Evolutionary conservation across 2,888 invertebrate genomes (phyloP), one percentile per base, ranked within the genome.

Genomic region (Pilophorus perplexus): DNA sequence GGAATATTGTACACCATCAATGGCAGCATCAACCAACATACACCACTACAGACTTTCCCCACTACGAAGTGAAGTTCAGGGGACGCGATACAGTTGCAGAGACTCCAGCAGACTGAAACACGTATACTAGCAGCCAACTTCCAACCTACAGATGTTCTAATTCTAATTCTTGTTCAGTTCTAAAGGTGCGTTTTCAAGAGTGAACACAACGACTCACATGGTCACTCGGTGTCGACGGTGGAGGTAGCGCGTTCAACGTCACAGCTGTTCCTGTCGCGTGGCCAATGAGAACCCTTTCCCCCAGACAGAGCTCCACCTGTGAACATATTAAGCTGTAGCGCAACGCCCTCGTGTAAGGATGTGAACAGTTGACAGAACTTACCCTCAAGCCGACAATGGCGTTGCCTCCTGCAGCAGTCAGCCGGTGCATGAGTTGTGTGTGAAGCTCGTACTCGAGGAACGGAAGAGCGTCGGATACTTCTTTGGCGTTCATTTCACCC

Each of bases 381-480:
- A 84, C 82, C 75, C 86, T 87, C 5, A 97, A 80, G 0, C 91
- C 90, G 79, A 96, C 96, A 62, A 96, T 80, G 3, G 93, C 90
- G 80, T 97, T 98, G 85, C 96, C 95, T 5, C 94, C 95, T 78
- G 92, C 92, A 71, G 95, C 89, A 77, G 90, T 86, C 2, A 97
- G 79, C 76, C 95, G 96, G 75, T 93, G 93, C 1, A 95, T 83
- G 37, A 97, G 79, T 72, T 95, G 84, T 68, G 92, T 86, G 78
- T 98, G 95, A 50, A 98, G 80, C 77, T 98, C 96, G 76, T 96
- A 97, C 77, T 98, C 97, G 64, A 97, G 78, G 80, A 97, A 97
- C 0, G 97, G 97, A 64, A 97, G 80, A 73, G 90, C 90, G 80
- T 97, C 92, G 1, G 95, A 95, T 68, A 98, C 91, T 79, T 97